A percentile compares a stretch with the other conserved stretches of the same genome.
Evolutionary conservation across 2,113 vertebrate species (phyloP).

Genomic region (Gallinago media): DNA sequence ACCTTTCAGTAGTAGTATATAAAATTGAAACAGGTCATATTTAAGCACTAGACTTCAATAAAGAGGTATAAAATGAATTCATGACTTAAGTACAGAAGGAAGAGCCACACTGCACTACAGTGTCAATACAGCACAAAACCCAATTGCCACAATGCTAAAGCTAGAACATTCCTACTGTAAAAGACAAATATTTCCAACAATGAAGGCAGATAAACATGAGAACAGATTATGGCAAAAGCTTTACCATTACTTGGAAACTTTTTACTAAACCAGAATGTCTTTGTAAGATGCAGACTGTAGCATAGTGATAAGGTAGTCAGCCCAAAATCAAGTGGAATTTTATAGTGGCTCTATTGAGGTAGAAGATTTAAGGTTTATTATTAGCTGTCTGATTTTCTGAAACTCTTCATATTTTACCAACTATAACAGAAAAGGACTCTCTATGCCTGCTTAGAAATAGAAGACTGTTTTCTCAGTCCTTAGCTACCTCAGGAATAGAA

Average conservation of each 20-base stretch:
- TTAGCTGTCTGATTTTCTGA: neutral
- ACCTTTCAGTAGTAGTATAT: neutral
- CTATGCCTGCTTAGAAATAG: neutral
- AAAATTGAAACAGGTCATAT: neutral
- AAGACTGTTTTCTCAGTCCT: neutral
- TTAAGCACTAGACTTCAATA: neutral
- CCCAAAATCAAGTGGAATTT: neutral
- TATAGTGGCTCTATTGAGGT: neutral
- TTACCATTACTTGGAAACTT: neutral
- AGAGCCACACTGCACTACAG: neutral
- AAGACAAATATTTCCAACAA: neutral
- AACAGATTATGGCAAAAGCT: neutral
- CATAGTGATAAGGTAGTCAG: neutral
- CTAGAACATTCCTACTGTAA: neutral
- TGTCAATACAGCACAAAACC: neutral
- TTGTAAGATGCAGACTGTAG: neutral
- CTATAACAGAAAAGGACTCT: neutral
- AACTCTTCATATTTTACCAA: neutral
- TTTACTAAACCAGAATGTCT: neutral
- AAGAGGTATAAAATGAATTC: neutral
- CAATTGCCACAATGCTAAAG: neutral
- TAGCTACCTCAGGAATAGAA: neutral
- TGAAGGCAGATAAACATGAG: neutral
- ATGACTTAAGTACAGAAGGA: neutral
- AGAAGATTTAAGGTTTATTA: neutral